Evolutionary conservation across 2,888 invertebrate species (phyloP).

Genomic region (Phrixothrix hirtus): DNA sequence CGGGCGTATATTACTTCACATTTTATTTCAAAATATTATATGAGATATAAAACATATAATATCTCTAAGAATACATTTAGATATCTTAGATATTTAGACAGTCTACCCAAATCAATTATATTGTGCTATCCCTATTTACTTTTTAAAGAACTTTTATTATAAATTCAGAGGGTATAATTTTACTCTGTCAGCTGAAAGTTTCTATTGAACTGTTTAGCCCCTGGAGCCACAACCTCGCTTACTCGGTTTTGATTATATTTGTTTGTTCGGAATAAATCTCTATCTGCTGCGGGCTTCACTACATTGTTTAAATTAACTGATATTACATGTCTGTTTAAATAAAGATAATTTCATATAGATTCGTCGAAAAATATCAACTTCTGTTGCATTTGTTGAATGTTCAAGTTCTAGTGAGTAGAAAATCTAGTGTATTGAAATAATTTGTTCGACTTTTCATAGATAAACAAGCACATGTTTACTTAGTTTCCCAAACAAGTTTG

Average conservation of each 20-base stretch:
- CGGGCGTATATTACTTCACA: too few relatives aligned
- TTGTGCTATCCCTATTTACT: slow-evolving; percentile 23
- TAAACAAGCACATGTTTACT: slow-evolving; percentile 50
- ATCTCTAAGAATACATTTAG: too few relatives aligned
- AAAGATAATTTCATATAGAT: slow-evolving; percentile 12
- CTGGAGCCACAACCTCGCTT: slow-evolving; percentile 31
- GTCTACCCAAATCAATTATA: too few relatives aligned
- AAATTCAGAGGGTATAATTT: slow-evolving; percentile 29
- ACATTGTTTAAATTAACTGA: slow-evolving; percentile 29
- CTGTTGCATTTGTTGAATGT: slow-evolving; percentile 15
- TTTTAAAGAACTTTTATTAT: slow-evolving; percentile 26
- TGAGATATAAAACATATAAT: too few relatives aligned
- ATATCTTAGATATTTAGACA: too few relatives aligned
- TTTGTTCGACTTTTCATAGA: slow-evolving; percentile 47
- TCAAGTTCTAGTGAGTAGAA: slow-evolving; percentile 11
- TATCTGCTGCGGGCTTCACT: slow-evolving; percentile 29
- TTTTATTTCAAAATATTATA: too few relatives aligned
- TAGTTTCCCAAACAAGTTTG: slow-evolving; percentile 47
- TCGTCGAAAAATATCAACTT: slow-evolving; percentile 2
- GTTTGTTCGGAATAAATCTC: slow-evolving; percentile 42
- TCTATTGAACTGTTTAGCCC: slow-evolving; percentile 37
- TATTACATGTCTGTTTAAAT: slow-evolving; percentile 17
- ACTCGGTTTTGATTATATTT: slow-evolving; percentile 41
- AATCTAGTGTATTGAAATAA: slow-evolving; percentile 38
- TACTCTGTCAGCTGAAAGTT: slow-evolving; percentile 28